phyloP scores from a whole-genome alignment of 2,797 vertebrate species.

The Holocentrus rufus region DNA sequence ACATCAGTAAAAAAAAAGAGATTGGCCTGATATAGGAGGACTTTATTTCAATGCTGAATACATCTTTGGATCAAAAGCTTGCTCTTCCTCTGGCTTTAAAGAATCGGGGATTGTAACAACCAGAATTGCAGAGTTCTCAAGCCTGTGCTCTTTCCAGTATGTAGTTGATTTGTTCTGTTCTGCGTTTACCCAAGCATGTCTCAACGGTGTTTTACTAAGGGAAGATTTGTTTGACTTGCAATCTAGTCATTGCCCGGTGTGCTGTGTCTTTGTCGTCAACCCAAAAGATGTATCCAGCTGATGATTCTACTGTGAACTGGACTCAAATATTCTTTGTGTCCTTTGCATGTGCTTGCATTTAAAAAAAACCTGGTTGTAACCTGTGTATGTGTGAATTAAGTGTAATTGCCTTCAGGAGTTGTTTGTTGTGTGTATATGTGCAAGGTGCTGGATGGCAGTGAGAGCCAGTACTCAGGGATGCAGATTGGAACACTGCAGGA shows the following conservation, averaged over 20 bases:
- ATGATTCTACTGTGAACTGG: slow-evolving; percentile 10
- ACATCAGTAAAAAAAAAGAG: neutral
- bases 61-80: slow-evolving; percentile 64
- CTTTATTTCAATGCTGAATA: neutral
- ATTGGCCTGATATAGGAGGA: neutral
- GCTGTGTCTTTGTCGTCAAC: slow-evolving; percentile 39
- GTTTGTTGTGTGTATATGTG: slow-evolving; percentile 39
- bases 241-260: slow-evolving; percentile 33
- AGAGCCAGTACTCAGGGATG: slow-evolving; percentile 92
- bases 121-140: slow-evolving; percentile 25
- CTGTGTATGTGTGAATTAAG: neutral
- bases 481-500: slow-evolving; percentile 92
- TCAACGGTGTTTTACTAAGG: slow-evolving; percentile 16
- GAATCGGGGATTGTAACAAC: slow-evolving; percentile 14
- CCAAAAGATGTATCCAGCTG: slow-evolving; percentile 38
- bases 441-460: slow-evolving; percentile 92
- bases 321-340: slow-evolving; percentile 1
- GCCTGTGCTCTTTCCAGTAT: slow-evolving; percentile 51
- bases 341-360: slow-evolving; percentile 52
- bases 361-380: neutral
- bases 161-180: slow-evolving; percentile 52
- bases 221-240: slow-evolving; percentile 46
- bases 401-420: slow-evolving; percentile 8
- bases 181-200: slow-evolving; percentile 65
- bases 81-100: slow-evolving; percentile 43